Evolutionary conservation across 2,888 invertebrate species (phyloP), one percentile per base, ranked within the genome.

Genomic region (Glyphotaelius pellucidus): DNA sequence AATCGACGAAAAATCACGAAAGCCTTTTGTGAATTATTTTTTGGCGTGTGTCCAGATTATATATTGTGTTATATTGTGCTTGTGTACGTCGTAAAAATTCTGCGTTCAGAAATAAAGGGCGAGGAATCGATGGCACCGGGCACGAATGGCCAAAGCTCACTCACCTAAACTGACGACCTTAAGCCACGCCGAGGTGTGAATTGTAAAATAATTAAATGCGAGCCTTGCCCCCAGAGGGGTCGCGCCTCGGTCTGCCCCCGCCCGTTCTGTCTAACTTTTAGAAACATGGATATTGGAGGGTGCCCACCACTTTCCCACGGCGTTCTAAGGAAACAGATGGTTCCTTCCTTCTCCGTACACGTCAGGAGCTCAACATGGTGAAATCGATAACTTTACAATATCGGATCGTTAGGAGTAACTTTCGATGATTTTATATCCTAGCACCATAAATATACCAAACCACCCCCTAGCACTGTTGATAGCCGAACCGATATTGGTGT

Each of bases 1-100:
- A 80, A 89, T 79, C 19, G 79, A 32, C 79, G 9, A 80, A 89
- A 89, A 86, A 35, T 89, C 88, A 89, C 88, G 88, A 80, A 89
- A 89, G 67, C 11, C n/a, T 80, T 47, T 15, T 87, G 47, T 83
- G 38, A 38, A 42, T 42, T 38, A 42, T 42, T 86, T 86, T 42
- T 86, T 86, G 86, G 88, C 88, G 88, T 80, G 88, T 67, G 30
- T 67, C 52, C 42, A 47, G 47, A 87, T 87, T 87, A n/a, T 38
- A 38, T 32, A 35, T 67, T 42, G 47, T 25, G 7, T 52, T 52
- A 52, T 52, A 52, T 52, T 19, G 52, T 4, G n/a, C 25, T n/a
- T 67, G 67, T 67, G n/a, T 67, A 15, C 12, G 42, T 86, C 86
- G 80, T 35, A 79, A 89, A 89, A 89, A 89, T 79, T 89, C n/a